Evolutionary conservation across 2,888 invertebrate genomes (phyloP), one percentile per base, ranked within the genome.

Genomic region (Lasioglossum zephyrum): DNA sequence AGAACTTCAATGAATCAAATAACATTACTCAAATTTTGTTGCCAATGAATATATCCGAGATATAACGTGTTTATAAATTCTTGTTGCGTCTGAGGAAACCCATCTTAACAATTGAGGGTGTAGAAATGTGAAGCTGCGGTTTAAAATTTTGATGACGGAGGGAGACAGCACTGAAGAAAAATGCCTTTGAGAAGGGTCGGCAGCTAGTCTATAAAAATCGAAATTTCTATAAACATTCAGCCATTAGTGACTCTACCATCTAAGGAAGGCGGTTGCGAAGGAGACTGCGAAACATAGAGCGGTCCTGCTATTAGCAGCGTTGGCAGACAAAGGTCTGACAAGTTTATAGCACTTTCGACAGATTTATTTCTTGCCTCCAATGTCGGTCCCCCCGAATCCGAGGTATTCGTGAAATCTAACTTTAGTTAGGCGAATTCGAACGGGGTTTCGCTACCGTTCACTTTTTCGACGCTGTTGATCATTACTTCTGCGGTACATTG

Each of bases 281-380:
- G 74, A 82, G 47, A 70, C 16, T 36, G 63, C 63, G 18, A 66
- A 66, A 66, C 18, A 66, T 18, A 82, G 85, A 69, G 74, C 79
- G 57, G 82, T 86, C 84, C 76, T 81, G 89, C 89, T 87, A 91
- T 92, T 91, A 91, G 88, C 86, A 87, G 87, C 82, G 89, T 76
- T 84, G 86, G 85, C 88, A 83, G 90, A 88, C 88, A 89, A 90
- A 92, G 90, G 86, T 77, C 77, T 84, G 92, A 92, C 91, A 92
- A 92, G 88, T 92, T 92, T 92, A 92, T 88, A 91, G 88, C 86
- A 87, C 89, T 87, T 90, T 73, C 85, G 89, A 92, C 89, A 87
- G 92, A 92, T 92, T 92, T 92, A 92, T 90, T 88, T 81, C 84
- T 84, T 77, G 79, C n/a, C 41, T 53, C 81, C 41, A n/a, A 18